phyloP scores from a whole-genome alignment of 2,797 vertebrate species.

The Helicolenus hilgendorfi region DNA sequence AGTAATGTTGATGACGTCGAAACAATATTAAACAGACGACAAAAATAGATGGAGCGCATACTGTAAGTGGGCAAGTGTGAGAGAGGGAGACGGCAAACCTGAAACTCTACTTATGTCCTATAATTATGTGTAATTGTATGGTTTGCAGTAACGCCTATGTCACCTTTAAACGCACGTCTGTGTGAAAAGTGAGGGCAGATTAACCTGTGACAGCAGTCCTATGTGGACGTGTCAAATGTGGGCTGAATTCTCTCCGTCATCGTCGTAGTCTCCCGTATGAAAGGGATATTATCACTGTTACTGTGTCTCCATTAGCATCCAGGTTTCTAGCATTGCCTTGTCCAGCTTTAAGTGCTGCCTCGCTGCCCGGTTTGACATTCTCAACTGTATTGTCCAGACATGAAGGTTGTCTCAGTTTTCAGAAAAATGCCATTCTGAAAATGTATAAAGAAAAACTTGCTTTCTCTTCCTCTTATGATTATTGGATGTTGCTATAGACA shows the following conservation, averaged over 20 bases:
- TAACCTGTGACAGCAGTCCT: neutral
- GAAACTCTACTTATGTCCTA: neutral
- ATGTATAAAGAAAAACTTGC: neutral
- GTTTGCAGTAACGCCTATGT: neutral
- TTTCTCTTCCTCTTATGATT: neutral
- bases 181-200: neutral
- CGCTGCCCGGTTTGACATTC: neutral
- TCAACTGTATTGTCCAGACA: neutral
- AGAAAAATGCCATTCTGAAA: neutral
- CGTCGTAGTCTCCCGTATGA: neutral
- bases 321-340: neutral
- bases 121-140: conserved; percentile 13
- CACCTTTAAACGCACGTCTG: neutral
- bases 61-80: neutral
- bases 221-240: neutral
- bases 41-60: neutral
- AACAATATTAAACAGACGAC: neutral
- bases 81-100: neutral
- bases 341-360: neutral
- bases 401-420: neutral
- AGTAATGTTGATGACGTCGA: conserved; percentile 9
- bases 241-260: neutral
- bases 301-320: neutral
- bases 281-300: neutral
- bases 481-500: neutral